A percentile compares a stretch with the other conserved stretches of the same genome.
Evolutionary conservation across 2,888 invertebrate species (phyloP).

Genomic region (Athalia rosae): DNA sequence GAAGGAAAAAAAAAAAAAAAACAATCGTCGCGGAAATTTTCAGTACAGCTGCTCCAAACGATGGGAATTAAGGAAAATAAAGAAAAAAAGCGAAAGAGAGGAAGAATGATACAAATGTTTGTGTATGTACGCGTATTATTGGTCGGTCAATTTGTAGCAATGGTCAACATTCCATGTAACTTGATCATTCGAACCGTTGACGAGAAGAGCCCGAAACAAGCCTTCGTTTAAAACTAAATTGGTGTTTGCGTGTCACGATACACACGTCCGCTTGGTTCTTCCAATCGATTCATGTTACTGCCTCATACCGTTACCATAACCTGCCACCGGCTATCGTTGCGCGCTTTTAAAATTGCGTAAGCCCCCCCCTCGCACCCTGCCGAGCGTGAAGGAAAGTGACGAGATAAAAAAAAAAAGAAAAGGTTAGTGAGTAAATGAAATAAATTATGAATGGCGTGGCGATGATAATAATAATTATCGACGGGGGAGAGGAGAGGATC

Average conservation of each 20-base stretch:
- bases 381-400: not conserved
- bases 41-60: too few relatives aligned
- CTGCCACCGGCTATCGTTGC: not conserved
- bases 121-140: too few relatives aligned
- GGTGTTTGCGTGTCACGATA: constrained; percentile 8
- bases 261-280: constrained; percentile 5
- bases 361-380: too few relatives aligned
- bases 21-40: too few relatives aligned
- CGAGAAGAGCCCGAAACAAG: constrained; percentile 8
- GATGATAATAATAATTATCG: not conserved
- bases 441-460: not conserved
- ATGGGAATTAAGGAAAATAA: too few relatives aligned
- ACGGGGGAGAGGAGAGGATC: not conserved
- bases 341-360: constrained; percentile 11
- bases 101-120: not conserved
- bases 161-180: not conserved
- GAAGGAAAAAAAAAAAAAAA: too few relatives aligned
- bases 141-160: too few relatives aligned
- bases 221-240: constrained; percentile 26
- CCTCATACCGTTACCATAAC: not conserved
- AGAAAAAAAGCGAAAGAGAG: too few relatives aligned
- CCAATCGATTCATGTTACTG: constrained; percentile 6
- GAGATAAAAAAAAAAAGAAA: not conserved
- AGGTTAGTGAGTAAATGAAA: not conserved
- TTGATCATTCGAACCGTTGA: not conserved